Evolutionary conservation across 1,140 invertebrate species (phyloP).

Genomic region (Micrasema minimum): DNA sequence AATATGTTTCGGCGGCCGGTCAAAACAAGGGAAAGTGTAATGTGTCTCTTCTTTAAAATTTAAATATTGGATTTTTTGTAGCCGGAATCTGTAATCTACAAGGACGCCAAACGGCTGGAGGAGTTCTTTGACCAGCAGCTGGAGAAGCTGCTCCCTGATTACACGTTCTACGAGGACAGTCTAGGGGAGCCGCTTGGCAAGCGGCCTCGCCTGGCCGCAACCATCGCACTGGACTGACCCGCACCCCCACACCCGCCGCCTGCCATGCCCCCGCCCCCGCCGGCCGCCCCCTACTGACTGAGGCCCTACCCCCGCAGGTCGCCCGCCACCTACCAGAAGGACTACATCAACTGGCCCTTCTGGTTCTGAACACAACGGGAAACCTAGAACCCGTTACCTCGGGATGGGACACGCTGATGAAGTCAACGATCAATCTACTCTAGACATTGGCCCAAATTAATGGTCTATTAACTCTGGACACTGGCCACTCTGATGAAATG

Average conservation of each 20-base stretch:
- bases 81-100: slow-evolving; percentile 85
- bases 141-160: slow-evolving; percentile 82
- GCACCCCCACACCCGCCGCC: no score
- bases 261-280: not conserved
- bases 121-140: slow-evolving; percentile 87
- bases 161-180: slow-evolving; percentile 64
- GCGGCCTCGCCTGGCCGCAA: slow-evolving; percentile 12
- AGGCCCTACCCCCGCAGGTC: slow-evolving; percentile 12
- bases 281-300: slow-evolving; percentile 5
- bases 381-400: no score
- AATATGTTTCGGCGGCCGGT: no score
- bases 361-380: slow-evolving; percentile 24
- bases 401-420: no score
- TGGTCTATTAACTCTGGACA: no score
- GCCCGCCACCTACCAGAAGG: slow-evolving; percentile 19
- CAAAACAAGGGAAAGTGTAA: no score
- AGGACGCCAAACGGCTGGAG: slow-evolving; percentile 84
- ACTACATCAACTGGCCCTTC: slow-evolving; percentile 22
- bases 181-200: slow-evolving; percentile 8
- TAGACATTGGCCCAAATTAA: no score
- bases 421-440: no score
- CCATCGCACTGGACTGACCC: slow-evolving; percentile 16
- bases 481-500: no score
- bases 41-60: no score
- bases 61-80: slow-evolving; percentile 63